Evolutionary conservation across 2,113 vertebrate species (phyloP), one percentile per base, ranked within the genome.

Genomic region (Phrynocephalus versicolor): DNA sequence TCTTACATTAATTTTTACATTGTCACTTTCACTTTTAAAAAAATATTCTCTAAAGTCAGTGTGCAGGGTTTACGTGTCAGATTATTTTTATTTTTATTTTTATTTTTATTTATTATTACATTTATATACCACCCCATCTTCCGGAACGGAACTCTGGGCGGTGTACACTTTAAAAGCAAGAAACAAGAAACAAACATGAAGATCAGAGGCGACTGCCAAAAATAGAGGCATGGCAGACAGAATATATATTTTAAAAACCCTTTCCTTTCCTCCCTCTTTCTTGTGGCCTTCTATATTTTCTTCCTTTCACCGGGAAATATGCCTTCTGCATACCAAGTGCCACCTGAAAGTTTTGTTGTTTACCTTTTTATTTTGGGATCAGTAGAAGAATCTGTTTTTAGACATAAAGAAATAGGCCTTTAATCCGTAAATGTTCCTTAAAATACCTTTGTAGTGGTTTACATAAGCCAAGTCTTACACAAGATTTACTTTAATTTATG

Each of bases 401-500:
- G 23, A 82, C 27, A 0, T 0, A 7, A 82, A 79, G 0, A 30
- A 51, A 6, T 6, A 14, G 35, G 18, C 15, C 13, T 77, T 70
- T 62, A 79, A 19, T 51, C 67, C n/a, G 41, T 73, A 85, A 30
- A 69, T 33, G 21, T n/a, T 71, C 51, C 27, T 67, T 21, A 21
- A 71, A 80, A 4, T 25, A 5, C 1, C 30, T 64, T 41, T 76
- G 62, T 45, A 3, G 82, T 67, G 64, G 27, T 27, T 19, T 67
- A 39, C 10, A 45, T 19, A 78, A 21, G 16, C 33, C 37, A 69
- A 77, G 30, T 37, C 6, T 35, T 64, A 77, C 76, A 37, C 85
- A 82, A 62, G 37, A 82, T 78, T 87, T 70, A 60, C 37, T 70
- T 82, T 64, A 69, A 41, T 72, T 25, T 60, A 33, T 23, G 51